phyloP scores from a whole-genome alignment of 2,113 vertebrate species.

The Eptesicus fuscus region DNA sequence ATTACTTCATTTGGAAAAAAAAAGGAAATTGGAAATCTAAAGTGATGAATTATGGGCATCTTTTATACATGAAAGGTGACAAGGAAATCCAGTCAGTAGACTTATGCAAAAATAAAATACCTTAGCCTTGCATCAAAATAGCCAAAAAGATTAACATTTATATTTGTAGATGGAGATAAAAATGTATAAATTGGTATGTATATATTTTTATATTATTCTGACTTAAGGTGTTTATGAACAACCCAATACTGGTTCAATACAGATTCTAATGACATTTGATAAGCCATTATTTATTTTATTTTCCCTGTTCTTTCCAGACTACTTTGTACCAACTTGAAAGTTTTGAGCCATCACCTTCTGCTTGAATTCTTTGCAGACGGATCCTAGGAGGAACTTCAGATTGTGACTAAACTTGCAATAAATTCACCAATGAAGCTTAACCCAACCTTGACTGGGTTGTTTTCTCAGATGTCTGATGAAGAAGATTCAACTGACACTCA shows the following conservation, averaged over 20 bases:
- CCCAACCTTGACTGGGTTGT: no score
- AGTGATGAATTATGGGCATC: background rate
- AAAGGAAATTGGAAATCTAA: conserved; percentile 37
- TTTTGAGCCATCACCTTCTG: no score
- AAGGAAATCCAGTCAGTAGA: background rate
- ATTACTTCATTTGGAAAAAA: background rate
- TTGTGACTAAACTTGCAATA: no score
- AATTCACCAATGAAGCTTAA: no score
- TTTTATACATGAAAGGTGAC: background rate
- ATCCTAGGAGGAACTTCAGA: no score
- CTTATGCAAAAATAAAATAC: background rate
- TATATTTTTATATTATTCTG: background rate
- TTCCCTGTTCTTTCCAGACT: no score
- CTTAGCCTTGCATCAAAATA: background rate
- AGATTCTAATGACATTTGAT: background rate
- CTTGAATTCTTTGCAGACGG: no score
- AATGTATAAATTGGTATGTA: background rate
- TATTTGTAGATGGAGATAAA: conserved; percentile 14
- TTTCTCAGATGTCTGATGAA: no score
- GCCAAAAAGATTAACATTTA: background rate
- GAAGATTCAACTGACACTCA: no score
- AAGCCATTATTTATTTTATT: background rate
- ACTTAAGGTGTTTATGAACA: background rate
- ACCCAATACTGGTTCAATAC: background rate
- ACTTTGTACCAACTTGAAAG: no score